Conservation (phyloP, 2,888 invertebrate genomes). For the Loripinus fragilis region DNA sequence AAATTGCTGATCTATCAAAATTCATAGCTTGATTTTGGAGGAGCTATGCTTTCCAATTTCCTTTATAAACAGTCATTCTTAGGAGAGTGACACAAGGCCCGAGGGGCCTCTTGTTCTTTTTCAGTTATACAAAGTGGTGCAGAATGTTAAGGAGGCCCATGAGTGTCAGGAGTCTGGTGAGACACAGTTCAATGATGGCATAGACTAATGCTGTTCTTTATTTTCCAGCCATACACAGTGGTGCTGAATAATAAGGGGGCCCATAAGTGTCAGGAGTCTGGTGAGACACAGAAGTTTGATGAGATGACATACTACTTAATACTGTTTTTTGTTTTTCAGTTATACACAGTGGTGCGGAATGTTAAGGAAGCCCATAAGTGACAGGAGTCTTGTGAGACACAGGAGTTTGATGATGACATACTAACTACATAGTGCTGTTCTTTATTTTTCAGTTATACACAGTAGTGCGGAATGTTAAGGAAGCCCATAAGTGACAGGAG, state of each 20-base stretch:
- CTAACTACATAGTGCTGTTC: no score
- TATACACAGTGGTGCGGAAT: constrained; percentile 96
- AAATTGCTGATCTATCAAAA: no score
- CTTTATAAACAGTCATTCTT: no score
- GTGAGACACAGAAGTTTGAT: constrained; percentile 99
- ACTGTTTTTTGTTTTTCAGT: no score
- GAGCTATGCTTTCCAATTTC: no score
- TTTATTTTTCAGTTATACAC: constrained; percentile 90
- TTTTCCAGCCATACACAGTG: constrained; percentile 94
- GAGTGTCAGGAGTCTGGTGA: constrained; percentile 99
- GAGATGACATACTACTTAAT: constrained; percentile 99
- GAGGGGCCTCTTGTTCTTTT: no score
- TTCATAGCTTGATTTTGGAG: no score
- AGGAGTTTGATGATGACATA: constrained; percentile 99
- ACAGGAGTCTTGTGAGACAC: constrained; percentile 98
- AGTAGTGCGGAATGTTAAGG: constrained; percentile 97
- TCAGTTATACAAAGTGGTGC: constrained; percentile 95
- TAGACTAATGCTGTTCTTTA: no score
- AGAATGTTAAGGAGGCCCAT: constrained; percentile 98
- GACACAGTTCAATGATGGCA: constrained; percentile 99
- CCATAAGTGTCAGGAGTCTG: constrained; percentile 98
- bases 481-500: constrained; percentile 99
- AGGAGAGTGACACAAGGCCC: no score
- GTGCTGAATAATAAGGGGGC: constrained; percentile 98
- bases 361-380: constrained; percentile 99